Conservation (phyloP, 2,113 vertebrate genomes). For the Microcebus murinus region DNA sequence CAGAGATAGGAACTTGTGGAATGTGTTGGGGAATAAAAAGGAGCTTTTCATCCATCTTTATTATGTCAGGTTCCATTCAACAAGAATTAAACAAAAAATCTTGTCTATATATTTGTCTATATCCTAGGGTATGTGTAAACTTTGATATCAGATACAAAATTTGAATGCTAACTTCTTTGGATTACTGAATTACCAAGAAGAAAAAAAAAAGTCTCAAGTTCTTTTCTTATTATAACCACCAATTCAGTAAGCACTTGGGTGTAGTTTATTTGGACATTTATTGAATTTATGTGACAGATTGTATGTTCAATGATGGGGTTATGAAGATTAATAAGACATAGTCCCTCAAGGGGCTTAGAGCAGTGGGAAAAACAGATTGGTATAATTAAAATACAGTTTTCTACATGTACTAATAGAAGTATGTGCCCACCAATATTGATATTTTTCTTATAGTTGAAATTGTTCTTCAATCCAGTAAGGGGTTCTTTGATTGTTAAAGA, state of each 20-base stretch:
- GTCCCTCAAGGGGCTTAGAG: background rate
- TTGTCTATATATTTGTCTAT: background rate
- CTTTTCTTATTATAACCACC: conserved; percentile 45
- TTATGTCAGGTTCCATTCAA: background rate
- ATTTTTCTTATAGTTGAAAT: background rate
- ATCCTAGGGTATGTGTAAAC: background rate
- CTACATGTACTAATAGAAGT: background rate
- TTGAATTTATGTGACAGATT: conserved; percentile 50
- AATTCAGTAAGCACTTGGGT: conserved; percentile 51
- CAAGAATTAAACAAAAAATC: conserved; percentile 9
- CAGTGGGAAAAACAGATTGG: background rate
- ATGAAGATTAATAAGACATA: conserved; percentile 46
- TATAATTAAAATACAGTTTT: conserved; percentile 55
- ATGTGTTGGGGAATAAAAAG: background rate
- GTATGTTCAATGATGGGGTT: conserved; percentile 2
- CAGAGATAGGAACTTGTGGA: background rate
- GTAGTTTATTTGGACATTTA: conserved; percentile 45
- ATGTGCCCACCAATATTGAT: background rate
- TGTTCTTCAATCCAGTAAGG: conserved; percentile 24
- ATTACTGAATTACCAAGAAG: background rate
- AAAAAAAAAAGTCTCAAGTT: background rate
- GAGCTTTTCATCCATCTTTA: background rate
- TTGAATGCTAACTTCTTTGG: background rate
- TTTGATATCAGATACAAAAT: background rate
- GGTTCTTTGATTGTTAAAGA: conserved; percentile 16